phyloP scores from a whole-genome alignment of 2,113 vertebrate genomes.

The Crypturellus undulatus region DNA sequence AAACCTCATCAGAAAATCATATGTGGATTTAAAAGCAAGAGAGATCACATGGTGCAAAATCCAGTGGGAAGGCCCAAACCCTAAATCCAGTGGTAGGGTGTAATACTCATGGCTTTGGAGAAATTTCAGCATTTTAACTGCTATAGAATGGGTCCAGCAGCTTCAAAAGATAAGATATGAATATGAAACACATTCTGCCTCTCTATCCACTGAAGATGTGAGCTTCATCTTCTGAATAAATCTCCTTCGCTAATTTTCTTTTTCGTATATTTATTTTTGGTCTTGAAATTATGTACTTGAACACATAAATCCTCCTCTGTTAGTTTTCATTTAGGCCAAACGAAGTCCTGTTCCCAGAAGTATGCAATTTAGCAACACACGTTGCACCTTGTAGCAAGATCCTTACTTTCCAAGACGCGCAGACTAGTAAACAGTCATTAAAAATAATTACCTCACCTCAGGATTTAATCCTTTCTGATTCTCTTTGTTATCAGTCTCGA shows the following conservation, averaged over 20 bases:
- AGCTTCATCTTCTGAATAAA: not conserved
- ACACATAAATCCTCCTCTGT: not conserved
- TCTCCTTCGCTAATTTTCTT: not conserved
- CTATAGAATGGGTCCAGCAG: not conserved
- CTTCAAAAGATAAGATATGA: not conserved
- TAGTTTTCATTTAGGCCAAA: constrained; percentile 5
- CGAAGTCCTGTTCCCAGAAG: not conserved
- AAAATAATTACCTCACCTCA: constrained; percentile 46
- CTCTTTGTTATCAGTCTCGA: constrained; percentile 16
- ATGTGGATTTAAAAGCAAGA: constrained; percentile 21
- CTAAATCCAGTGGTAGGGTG: not conserved
- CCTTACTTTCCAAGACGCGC: constrained; percentile 23
- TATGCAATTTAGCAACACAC: not conserved
- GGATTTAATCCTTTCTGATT: constrained; percentile 31
- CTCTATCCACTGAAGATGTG: not conserved
- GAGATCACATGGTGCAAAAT: not conserved
- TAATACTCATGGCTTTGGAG: not conserved
- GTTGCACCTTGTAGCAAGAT: constrained; percentile 23
- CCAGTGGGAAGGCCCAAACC: not conserved
- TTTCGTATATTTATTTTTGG: not conserved
- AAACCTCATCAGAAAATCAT: constrained; percentile 17
- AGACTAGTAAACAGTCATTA: constrained; percentile 48
- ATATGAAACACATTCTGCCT: constrained; percentile 12
- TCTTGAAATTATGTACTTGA: not conserved
- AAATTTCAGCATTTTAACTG: not conserved